phyloP scores from a whole-genome alignment of 92 coral and sea anemone genomes.

The Epizoanthus fatuus region DNA sequence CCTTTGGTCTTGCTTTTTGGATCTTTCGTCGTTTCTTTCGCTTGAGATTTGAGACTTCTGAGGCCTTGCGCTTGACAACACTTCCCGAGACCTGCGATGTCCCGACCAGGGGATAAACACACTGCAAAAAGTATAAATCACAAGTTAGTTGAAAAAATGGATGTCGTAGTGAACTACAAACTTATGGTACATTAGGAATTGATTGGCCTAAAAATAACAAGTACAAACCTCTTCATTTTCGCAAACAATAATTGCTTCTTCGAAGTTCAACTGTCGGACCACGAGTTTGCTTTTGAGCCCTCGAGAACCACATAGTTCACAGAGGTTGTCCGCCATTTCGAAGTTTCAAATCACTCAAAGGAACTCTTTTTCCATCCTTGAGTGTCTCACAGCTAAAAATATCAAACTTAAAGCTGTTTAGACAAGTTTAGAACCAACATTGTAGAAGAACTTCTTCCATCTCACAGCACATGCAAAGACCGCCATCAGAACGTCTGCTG shows the following conservation, averaged over 20 bases:
- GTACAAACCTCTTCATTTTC: conserved; percentile 84
- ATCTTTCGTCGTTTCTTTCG: conserved; percentile 61
- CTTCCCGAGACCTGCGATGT: conserved; percentile 35
- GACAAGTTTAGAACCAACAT: not conserved
- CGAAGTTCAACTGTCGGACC: conserved; percentile 80
- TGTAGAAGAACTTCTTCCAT: not conserved
- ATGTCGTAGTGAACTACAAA: not conserved
- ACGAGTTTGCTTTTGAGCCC: conserved; percentile 81
- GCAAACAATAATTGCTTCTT: conserved; percentile 92
- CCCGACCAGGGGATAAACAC: conserved; percentile 79
- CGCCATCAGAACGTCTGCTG: conserved; percentile 36
- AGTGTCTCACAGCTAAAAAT: not conserved
- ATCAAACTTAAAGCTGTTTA: not conserved
- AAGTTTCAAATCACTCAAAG: not conserved
- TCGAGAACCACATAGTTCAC: conserved; percentile 78
- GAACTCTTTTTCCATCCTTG: not conserved
- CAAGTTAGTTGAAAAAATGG: not conserved
- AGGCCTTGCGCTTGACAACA: conserved; percentile 67
- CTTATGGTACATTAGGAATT: not conserved
- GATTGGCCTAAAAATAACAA: not conserved
- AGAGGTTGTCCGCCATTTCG: conserved; percentile 72
- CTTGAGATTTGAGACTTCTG: conserved; percentile 59
- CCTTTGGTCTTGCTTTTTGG: conserved; percentile 43
- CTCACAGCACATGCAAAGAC: conserved; percentile 3
- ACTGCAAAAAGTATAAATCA: conserved; percentile 67